Evolutionary conservation across 2,797 vertebrate species (phyloP).

Genomic region (Eospalax fontanierii): DNA sequence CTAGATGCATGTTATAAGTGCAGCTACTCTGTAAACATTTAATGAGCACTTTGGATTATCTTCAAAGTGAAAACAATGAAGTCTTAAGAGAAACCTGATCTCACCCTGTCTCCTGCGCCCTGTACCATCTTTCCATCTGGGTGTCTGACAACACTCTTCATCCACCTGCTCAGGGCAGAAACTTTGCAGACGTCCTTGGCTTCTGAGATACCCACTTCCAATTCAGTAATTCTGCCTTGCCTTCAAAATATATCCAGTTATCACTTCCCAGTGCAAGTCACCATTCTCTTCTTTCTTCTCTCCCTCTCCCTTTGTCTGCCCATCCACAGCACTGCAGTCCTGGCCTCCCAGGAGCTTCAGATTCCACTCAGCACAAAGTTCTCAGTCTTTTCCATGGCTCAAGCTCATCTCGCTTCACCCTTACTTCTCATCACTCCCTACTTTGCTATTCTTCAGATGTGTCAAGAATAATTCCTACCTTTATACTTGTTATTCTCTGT

Average conservation of each 20-base stretch:
- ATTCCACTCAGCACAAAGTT: slow-evolving; percentile 25
- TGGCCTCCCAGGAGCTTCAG: slow-evolving; percentile 32
- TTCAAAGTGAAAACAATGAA: slow-evolving; percentile 32
- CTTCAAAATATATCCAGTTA: slow-evolving; percentile 14
- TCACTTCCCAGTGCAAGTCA: not conserved
- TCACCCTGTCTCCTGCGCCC: not conserved
- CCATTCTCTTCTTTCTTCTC: slow-evolving; percentile 19
- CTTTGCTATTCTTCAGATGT: not conserved
- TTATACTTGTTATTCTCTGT: slow-evolving; percentile 16
- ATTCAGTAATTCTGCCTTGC: not conserved
- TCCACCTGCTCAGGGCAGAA: slow-evolving; percentile 15
- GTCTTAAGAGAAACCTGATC: not conserved
- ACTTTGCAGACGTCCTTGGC: not conserved
- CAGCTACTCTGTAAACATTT: slow-evolving; percentile 10
- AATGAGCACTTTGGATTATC: not conserved
- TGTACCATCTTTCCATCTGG: not conserved
- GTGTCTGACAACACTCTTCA: slow-evolving; percentile 26
- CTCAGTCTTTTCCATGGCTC: not conserved
- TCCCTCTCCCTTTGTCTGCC: not conserved
- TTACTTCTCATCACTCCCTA: not conserved
- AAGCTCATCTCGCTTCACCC: not conserved
- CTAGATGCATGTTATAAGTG: not conserved
- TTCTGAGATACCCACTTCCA: not conserved
- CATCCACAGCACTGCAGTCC: slow-evolving; percentile 1
- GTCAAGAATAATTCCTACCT: not conserved